Base-by-base conservation (phyloP, 2,113 vertebrate genomes). In the Xiphorhynchus elegans region DNA sequence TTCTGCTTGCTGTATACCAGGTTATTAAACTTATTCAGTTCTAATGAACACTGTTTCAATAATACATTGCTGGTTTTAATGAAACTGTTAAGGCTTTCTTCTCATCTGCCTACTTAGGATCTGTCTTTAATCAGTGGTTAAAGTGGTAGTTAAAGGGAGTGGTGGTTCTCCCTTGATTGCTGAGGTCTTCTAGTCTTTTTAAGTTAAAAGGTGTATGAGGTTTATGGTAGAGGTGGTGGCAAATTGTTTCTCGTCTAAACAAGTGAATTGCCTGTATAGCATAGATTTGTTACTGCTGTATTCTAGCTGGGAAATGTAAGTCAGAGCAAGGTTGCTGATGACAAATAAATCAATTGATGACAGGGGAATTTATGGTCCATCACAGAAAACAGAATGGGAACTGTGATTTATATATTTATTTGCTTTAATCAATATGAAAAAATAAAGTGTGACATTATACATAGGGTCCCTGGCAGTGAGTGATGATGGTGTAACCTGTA, bases 341-440 rank as follows among this genome's bases (percentile, higher is more conserved):
- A 87, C 85, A 92, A 94, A 95, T 96, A 91, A 96, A 96, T 95
- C 95, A 96, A 47, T 62, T 52, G 49, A 76, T 93, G 89, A 77
- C 94, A 96, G 87, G 83, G 56, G 85, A 83, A 97, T 97, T 96
- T 97, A 96, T 95, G 70, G 55, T 60, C 74, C 49, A 37, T 87
- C 91, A 70, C 56, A 92, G 67, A 62, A 94, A 93, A 75, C 69
- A 90, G 91, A 95, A 83, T 72, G 46, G 82, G 63, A 89, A 15
- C 69, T 84, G 73, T 95, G 93, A 95, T 95, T 97, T 95, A 87
- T 93, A 72, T 93, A 93, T 97, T 95, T 94, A 94, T 96, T 92
- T 93, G 39, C 44, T 93, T 96, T 94, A 94, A 95, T 95, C 96
- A 90, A 93, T 90, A 81, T 58, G 26, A 83, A 95, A 93, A 95